Base-by-base conservation (phyloP, 1,140 invertebrate species). In the Drosophila truncata region DNA sequence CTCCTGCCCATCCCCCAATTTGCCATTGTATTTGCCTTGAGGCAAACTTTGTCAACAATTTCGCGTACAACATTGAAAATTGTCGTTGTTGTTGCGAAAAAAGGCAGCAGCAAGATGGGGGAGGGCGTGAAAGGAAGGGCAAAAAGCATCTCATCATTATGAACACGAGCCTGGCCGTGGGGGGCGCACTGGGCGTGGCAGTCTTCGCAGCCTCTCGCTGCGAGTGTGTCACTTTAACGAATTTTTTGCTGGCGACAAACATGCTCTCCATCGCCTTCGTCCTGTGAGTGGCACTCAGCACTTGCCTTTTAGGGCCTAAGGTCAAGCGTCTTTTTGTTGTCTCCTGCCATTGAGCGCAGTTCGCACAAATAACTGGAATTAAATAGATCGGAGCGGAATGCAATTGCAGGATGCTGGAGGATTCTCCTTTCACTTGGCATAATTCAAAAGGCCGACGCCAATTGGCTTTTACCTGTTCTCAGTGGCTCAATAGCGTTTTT, bases 21-120 rank as follows among this genome's bases (percentile, higher is more conserved):
- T 54, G 66, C 49, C 63, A 66, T 71, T 82, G 80, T 82, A 77
- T 88, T 88, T 88, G 84, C 84, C 85, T 88, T 88, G 84, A 90
- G 84, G 84, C 84, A 61, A 90, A 88, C 85, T 88, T 88, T 88
- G 84, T 88, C 84, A 88, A 88, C 84, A 88, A 81, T 90, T 88
- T 79, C 84, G 85, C 85, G 78, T 79, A 90, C 80, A 90, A 70
- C 84, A 88, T 80, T 88, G 85, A 84, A 80, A 78, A 84, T 75
- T 55, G 77, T 52, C 82, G 84, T 78, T 84, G 84, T 67, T 81
- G 77, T 88, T 88, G 83, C 84, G 77, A 78, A 87, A 86, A 83
- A 58, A 70, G 4, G 70, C 27, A 29, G 49, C 66, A 70, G 46
- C 25, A 27, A 29, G 33, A 9, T 18, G n/a, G 39, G 16, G n/a